Base-by-base conservation (phyloP, 2,113 vertebrate genomes). In the Tiliqua scincoides region DNA sequence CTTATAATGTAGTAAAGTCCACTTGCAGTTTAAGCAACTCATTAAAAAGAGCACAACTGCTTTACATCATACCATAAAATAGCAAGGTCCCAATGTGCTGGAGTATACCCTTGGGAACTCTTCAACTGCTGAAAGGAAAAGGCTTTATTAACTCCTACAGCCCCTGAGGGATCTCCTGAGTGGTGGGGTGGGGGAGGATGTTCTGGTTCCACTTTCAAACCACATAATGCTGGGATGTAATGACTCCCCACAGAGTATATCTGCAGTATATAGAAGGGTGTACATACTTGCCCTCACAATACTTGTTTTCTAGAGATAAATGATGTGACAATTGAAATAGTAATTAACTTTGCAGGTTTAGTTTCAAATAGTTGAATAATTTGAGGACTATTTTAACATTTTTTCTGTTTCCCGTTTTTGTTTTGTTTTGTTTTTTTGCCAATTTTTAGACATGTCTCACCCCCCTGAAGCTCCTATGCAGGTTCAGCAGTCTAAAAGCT, bases 91-190 rank as follows among this genome's bases (percentile, higher is more conserved):
- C 74, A 77, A 1, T 59, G 74, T 57, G 35, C 23, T 59, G 25
- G 35, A 57, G 9, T 74, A 43, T 30, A 78, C 17, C 25, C n/a
- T 68, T 76, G 48, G 63, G 63, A 78, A 57, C 25, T 67, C 74
- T 78, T 77, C 81, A 83, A 17, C 70, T 83, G 70, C 67, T 85
- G 65, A 61, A 70, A 70, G 37, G 18, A 70, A 79, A 85, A 78
- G 6, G 65, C 15, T 68, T 85, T 70, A 70, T 77, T 85, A 70
- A 85, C 79, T 32, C 11, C 25, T 71, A 71, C 20, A 30, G 67
- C 76, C 43, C 75, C 75, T 32, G 54, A 78, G 75, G 35, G 65
- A 71, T 85, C 84, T 79, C 63, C 78, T 78, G 61, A 48, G 32
- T 37, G 79, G 30, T 2, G 12, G 35, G 59, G 40, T 57, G 25